Conservation (phyloP, 37 sponge, comb jelly and placozoan genomes). For the Spongilla lacustris region DNA sequence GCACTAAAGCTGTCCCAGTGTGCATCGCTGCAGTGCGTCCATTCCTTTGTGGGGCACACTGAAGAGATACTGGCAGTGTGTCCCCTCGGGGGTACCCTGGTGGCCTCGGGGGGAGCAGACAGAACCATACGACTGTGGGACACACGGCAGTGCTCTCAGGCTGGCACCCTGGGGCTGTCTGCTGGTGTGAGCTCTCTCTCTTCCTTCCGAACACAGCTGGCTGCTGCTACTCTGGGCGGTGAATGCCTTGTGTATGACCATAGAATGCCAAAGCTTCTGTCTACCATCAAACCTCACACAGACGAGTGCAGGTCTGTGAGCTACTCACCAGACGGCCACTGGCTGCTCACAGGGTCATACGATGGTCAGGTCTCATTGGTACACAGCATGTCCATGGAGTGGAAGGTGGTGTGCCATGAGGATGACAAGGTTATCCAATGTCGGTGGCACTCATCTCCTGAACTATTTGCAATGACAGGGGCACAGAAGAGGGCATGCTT, state of each 20-base stretch:
- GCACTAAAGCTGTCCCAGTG: slow-evolving; percentile 58
- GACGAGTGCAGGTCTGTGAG: slow-evolving; percentile 74
- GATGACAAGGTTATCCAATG: slow-evolving; percentile 86
- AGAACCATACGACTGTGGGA: slow-evolving; percentile 78
- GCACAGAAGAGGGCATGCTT: slow-evolving; percentile 72
- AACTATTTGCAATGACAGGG: slow-evolving; percentile 60
- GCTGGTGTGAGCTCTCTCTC: slow-evolving; percentile 36
- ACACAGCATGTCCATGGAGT: slow-evolving; percentile 8
- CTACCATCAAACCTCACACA: slow-evolving; percentile 30
- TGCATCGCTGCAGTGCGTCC: slow-evolving; percentile 14
- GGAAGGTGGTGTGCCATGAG: slow-evolving; percentile 51
- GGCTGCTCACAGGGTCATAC: slow-evolving; percentile 83
- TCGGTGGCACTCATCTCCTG: slow-evolving; percentile 75
- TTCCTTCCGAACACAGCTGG: background rate
- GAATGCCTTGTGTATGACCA: slow-evolving; percentile 44
- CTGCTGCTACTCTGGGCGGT: slow-evolving; percentile 54
- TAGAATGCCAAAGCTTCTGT: background rate
- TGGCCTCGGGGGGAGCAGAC: slow-evolving; percentile 77
- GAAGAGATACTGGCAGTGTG: slow-evolving; percentile 65
- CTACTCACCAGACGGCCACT: slow-evolving; percentile 50
- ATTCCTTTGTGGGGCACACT: slow-evolving; percentile 49
- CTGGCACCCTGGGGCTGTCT: slow-evolving; percentile 4
- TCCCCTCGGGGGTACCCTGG: background rate
- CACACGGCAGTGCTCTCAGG: background rate
- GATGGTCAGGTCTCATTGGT: slow-evolving; percentile 65